phyloP scores from a whole-genome alignment of 2,888 invertebrate species.

The Mechanitis messenoides region DNA sequence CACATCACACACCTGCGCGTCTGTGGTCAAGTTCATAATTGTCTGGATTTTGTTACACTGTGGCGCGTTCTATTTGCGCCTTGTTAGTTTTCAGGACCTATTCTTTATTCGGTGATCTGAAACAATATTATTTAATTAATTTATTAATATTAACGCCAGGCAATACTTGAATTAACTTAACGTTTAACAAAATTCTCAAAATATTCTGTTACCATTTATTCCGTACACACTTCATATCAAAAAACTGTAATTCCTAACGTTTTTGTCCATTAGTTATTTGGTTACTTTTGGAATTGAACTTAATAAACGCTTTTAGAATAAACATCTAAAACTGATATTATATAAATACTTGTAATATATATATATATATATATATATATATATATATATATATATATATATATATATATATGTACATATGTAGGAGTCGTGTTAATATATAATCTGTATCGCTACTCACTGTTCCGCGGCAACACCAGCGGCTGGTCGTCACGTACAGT shows the following conservation, averaged over 20 bases:
- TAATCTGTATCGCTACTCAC: conserved; percentile 42
- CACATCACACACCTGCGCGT: neutral
- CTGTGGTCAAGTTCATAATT: conserved; percentile 12
- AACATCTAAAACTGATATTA: neutral
- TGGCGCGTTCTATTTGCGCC: conserved; percentile 37
- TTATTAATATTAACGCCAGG: too few relatives aligned
- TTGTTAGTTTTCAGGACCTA: conserved; percentile 62
- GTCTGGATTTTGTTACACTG: conserved; percentile 17
- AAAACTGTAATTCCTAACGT: too few relatives aligned
- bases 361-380: neutral
- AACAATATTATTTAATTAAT: conserved; percentile 25
- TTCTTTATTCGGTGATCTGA: conserved; percentile 67
- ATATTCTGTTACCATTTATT: too few relatives aligned
- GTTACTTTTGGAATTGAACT: too few relatives aligned
- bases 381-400: neutral
- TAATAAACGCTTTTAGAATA: too few relatives aligned
- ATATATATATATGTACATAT: neutral
- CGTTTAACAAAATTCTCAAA: too few relatives aligned
- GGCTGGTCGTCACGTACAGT: conserved; percentile 87
- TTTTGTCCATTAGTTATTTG: too few relatives aligned
- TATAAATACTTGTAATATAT: neutral
- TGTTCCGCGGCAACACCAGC: conserved; percentile 70
- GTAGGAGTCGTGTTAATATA: neutral
- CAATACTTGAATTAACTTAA: too few relatives aligned
- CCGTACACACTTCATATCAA: too few relatives aligned